Evolutionary conservation across 2,888 invertebrate species (phyloP).

Genomic region (Tiliacea citrago): DNA sequence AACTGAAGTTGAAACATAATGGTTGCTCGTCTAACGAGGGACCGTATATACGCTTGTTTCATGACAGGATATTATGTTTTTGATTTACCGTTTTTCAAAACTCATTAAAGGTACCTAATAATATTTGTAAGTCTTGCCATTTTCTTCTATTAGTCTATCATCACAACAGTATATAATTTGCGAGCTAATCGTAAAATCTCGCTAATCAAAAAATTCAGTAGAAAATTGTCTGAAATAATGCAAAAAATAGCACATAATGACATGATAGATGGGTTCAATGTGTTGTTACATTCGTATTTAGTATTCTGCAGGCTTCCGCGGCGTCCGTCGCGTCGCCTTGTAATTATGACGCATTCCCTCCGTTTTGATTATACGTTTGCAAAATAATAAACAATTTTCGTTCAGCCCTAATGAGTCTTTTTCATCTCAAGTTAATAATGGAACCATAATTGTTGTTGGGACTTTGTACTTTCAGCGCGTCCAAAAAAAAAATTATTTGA

Average conservation of each 20-base stretch:
- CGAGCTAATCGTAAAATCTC: constrained; percentile 12
- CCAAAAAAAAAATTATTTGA: neutral
- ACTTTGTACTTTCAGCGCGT: neutral
- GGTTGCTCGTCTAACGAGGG: neutral
- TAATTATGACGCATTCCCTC: constrained; percentile 50
- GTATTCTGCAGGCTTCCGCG: constrained; percentile 28
- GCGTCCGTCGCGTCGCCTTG: constrained; percentile 9
- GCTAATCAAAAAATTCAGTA: constrained; percentile 10
- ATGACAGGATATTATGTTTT: neutral
- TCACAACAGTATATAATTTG: constrained; percentile 13
- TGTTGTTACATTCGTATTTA: constrained; percentile 36
- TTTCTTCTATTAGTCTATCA: constrained; percentile 3
- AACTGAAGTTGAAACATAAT: neutral
- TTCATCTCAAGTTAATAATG: constrained; percentile 11
- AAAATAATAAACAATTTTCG: constrained; percentile 48
- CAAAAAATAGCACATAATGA: constrained; percentile 37
- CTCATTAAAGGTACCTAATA: neutral
- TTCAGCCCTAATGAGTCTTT: constrained; percentile 20
- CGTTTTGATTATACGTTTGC: constrained; percentile 45
- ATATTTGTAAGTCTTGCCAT: neutral
- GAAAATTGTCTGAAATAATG: constrained; percentile 18
- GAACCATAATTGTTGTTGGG: neutral
- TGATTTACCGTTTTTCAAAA: neutral
- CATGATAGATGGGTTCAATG: constrained; percentile 42
- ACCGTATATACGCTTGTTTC: neutral